Base-by-base conservation (phyloP, 2,797 vertebrate species). In the Crenuchus spilurus region DNA sequence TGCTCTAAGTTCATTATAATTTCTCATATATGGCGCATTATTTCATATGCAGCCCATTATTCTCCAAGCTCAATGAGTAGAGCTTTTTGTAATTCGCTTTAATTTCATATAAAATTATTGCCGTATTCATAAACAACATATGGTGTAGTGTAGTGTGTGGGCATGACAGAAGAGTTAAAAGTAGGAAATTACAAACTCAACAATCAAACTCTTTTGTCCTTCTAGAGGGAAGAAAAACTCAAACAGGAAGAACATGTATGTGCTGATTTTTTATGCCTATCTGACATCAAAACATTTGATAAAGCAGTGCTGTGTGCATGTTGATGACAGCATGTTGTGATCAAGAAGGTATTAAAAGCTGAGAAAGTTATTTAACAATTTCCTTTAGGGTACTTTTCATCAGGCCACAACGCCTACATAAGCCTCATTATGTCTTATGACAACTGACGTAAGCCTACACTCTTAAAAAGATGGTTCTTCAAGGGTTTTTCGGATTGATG, bases 101-200 rank as follows among this genome's bases (percentile, higher is more conserved):
- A 78, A 82, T 80, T 83, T 80, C 68, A 75, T 78, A 75, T 44
- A 57, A 61, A 83, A 75, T 78, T 83, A 79, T 79, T 79, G 78
- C 62, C 20, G 41, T 20, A 71, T 83, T 80, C 75, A 80, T 76
- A 80, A 80, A 80, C 64, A 54, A 67, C 67, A 72, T 77, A 82
- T 79, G 74, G 74, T 51, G 69, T 52, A 60, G 68, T 31, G 44
- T 30, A 14, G 68, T 74, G 71, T 76, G 74, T 72, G 78, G 69
- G 72, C 48, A 57, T 7, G 28, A 62, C 20, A 41, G 39, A 68
- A 66, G 26, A 55, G 58, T 41, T 72, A 48, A 75, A 70, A 75
- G 58, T 73, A 65, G 39, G 61, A 24, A 76, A 81, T 54, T 75
- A 60, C 70, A 77, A 76, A 70, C 42, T 46, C 52, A 52, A 71